Percentiles rank a stretch among this genome's conserved stretches.
Conservation (phyloP, 53 echinoderm and acorn worm species). For the Mesocentrotus franciscanus region DNA sequence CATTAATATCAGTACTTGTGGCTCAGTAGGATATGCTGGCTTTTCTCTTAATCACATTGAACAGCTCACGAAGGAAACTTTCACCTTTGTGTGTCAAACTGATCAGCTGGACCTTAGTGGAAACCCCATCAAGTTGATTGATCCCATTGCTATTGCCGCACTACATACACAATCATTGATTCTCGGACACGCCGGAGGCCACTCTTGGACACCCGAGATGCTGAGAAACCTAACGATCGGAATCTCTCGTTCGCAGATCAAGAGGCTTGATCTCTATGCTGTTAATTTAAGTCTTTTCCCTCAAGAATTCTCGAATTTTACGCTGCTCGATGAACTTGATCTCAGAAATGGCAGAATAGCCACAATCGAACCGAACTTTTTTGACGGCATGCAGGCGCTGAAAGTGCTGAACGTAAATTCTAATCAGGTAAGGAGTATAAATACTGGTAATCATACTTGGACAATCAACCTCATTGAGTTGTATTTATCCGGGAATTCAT, state of each 20-base stretch:
- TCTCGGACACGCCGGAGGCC: neutral
- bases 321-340: neutral
- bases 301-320: neutral
- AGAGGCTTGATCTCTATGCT: neutral
- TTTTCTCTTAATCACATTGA: neutral
- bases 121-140: neutral
- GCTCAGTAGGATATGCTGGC: neutral
- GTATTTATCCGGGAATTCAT: neutral
- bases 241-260: neutral
- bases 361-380: neutral
- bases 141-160: neutral
- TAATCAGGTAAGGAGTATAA: neutral
- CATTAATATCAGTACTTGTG: neutral
- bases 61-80: neutral
- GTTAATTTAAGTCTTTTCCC: neutral
- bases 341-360: neutral
- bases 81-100: neutral
- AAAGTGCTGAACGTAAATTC: neutral
- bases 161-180: neutral
- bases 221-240: neutral
- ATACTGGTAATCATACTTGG: neutral
- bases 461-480: neutral
- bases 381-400: neutral
- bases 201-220: neutral
- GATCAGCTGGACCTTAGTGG: neutral